Conservation (phyloP, 2,797 vertebrate genomes). For the Nyctibius grandis region DNA sequence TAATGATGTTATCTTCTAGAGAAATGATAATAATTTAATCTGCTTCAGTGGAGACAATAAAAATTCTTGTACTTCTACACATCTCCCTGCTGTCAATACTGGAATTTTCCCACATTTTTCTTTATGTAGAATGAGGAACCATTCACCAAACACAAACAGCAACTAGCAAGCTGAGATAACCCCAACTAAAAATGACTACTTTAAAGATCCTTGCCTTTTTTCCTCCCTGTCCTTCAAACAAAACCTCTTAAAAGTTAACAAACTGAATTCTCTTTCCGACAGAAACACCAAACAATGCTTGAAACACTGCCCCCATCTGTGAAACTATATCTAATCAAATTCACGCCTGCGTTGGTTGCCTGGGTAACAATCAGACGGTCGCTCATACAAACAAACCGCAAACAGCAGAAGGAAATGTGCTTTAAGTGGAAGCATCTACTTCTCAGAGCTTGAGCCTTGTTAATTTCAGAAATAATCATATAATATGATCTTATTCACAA, state of each 20-base stretch:
- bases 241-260: slow-evolving; percentile 6
- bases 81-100: neutral
- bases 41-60: slow-evolving; percentile 31
- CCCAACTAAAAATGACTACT: neutral
- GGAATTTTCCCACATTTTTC: neutral
- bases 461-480: neutral
- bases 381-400: slow-evolving; percentile 28
- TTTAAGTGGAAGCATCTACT: neutral
- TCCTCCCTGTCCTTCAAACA: neutral
- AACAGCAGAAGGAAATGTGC: slow-evolving; percentile 16
- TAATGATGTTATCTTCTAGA: slow-evolving; percentile 9
- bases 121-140: neutral
- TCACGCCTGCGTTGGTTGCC: slow-evolving; percentile 4
- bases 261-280: neutral
- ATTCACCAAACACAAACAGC: neutral
- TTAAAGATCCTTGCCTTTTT: neutral
- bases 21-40: neutral
- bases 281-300: slow-evolving; percentile 6
- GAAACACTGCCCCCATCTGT: slow-evolving; percentile 14
- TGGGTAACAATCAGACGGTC: slow-evolving; percentile 40
- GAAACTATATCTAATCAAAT: slow-evolving; percentile 36
- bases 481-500: neutral
- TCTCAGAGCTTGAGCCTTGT: neutral
- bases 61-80: neutral
- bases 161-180: neutral